Base-by-base conservation (phyloP, 2,888 invertebrate genomes). In the Diaphora mendica region DNA sequence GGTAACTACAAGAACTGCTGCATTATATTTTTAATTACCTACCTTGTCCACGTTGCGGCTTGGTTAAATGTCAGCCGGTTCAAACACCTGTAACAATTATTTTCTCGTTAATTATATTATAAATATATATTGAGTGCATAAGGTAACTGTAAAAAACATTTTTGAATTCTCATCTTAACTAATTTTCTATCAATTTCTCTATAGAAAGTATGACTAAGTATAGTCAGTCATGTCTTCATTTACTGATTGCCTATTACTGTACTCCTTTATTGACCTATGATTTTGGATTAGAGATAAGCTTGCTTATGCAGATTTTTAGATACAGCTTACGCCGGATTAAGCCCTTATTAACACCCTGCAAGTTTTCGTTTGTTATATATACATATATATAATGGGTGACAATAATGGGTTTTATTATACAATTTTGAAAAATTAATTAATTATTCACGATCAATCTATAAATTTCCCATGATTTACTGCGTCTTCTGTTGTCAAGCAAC, bases 201-300 rank as follows among this genome's bases (percentile, higher is more conserved):
- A 70, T 64, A 68, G 59, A 72, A 76, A 64, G 66, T 48, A 72
- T 77, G 71, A 76, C 73, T 72, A 74, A 76, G 65, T 72, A 64
- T 69, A 44, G 69, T 69, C 64, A 42, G 68, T 72, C 81, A 80
- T 84, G 79, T 77, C 79, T 87, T 87, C 80, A 85, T 87, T 86
- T 86, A 86, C 77, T 81, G 81, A 88, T 88, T 85, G 75, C 74
- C 82, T 82, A 82, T 81, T 86, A 82, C 79, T 82, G 83, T 85
- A 88, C 88, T 90, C 82, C 85, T 90, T 89, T 89, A 90, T 87
- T 89, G 89, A 90, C 87, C 86, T 89, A 88, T 91, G 88, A 89
- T 88, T 87, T 90, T 83, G 87, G 85, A 87, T 88, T 87, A 81
- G 86, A 8, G 88, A 84, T 87, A 82, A 71, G 73, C 11, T 39